Base-by-base conservation (phyloP, 1,140 invertebrate genomes). In the Brachionus rotundiformis region DNA sequence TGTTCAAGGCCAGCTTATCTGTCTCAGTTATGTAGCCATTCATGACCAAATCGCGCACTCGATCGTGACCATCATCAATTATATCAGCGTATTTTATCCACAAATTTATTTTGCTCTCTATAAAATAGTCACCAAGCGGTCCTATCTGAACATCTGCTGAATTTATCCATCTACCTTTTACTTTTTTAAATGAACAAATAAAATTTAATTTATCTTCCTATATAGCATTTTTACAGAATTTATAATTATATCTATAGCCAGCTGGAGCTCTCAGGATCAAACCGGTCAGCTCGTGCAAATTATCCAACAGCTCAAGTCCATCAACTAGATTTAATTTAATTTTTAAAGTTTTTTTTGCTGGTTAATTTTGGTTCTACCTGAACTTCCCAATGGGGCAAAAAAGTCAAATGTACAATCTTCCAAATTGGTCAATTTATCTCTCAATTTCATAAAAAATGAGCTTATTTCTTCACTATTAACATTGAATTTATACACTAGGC, bases 401-500 rank as follows among this genome's bases (percentile, higher is more conserved):
- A 79, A 79, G 47, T 79, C 76, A 36, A 79, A 63, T 16, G 47
- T 33, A 63, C 44, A 54, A 11, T 33, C 33, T 19, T 41, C 31
- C 11, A 39, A 25, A 41, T 54, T 59, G 6, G 31, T 13, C 23
- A 54, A 25, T 23, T 25, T 27, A 13, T 63, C 47, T 36, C 29
- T 41, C 11, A 79, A 11, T 41, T 44, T 63, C 29, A 79, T 54
- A 13, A 59, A 63, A 59, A 79, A 79, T 29, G 6, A 10, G n/a
- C 76, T 79, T 19, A 79, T 59, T 27, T 63, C 47, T 36, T 79
- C 59, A 36, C 19, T 36, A 27, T 79, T 39, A 8, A 39, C 33
- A 59, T 79, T 79, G 47, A 79, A 59, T 59, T 79, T 79, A 5
- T 79, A 79, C n/a, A 79, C 11, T 29, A 39, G 25, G 6, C 13